Base-by-base conservation (phyloP, 1,140 invertebrate species). In the Sycophaga agraensis region DNA sequence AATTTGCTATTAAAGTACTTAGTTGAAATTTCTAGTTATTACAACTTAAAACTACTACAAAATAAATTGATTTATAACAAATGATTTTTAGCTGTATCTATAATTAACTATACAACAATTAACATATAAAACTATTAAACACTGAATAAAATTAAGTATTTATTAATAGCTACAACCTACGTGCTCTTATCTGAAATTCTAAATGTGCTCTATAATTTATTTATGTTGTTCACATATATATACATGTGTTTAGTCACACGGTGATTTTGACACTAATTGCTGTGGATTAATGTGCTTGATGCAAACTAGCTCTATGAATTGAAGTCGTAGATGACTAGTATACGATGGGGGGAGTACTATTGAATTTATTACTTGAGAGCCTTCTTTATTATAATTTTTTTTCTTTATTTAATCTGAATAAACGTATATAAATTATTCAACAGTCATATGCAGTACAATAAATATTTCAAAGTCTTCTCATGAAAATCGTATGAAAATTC, bases 131-230 rank as follows among this genome's bases (percentile, higher is more conserved):
- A 43, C 53, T 55, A 55, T 42, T 14, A 17, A 55, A 17, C 39
- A 55, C 7, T 14, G 8, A 53, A 53, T 53, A 16, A 40, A 53
- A 39, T 4, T 2, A 22, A n/a, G 6, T 40, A 40, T 40, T 40
- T 4, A 17, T n/a, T 40, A n/a, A 40, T 8, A n/a, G 6, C 16
- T 57, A 12, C n/a, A 24, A 3, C 34, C 43, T 58, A 58, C 55
- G 55, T 58, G 55, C 43, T 48, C 16, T 57, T 57, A 46, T 40
- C 19, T 39, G 16, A 43, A 54, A 48, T 19, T n/a, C 55, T 58
- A 58, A 45, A 46, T 48, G 55, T 58, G 55, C 42, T 45, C 55
- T 58, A 58, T 16, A 39, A 34, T 26, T 37, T 22, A 39, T 58
- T 58, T 42, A 42, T 57, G 31, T 34, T 26, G 26, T 28, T 12